Evolutionary conservation across 2,113 vertebrate species (phyloP), one percentile per base, ranked within the genome.

Genomic region (Plestiodon gilberti): DNA sequence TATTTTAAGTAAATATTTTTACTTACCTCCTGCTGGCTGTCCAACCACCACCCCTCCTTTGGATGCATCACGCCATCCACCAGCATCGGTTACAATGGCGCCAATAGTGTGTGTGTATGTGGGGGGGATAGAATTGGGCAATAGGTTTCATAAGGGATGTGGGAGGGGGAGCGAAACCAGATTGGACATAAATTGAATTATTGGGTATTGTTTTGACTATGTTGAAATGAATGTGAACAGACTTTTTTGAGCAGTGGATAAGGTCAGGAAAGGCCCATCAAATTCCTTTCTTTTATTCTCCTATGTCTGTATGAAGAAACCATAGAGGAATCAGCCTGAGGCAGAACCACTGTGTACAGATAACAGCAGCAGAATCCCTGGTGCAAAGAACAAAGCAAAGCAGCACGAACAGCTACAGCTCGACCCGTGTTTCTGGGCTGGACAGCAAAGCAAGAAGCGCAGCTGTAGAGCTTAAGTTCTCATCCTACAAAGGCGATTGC

Each of bases 221-320:
- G 17, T 67, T 52, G 62, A 81, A 40, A 67, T 18, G 20, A 81
- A 67, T 67, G 30, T 81, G 61, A 28, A 67, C 52, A 30, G 33
- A 35, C n/a, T 33, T 38, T 55, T n/a, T 48, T 33, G 23, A 55
- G 28, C 43, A 28, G 48, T 55, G 20, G 28, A 59, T 11, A 61
- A n/a, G 38, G 25, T 13, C 69, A 17, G 14, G 35, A 33, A 70
- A 40, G 59, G 59, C n/a, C 67, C 1, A 1, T 10, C 10, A 67
- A n/a, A 77, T 88, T 67, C 80, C 82, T 23, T 28, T 86, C 82
- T 28, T 2, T 1, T 33, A 48, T 82, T 78, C 13, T 86, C 40
- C 40, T 76, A 2, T 75, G 5, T 83, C 91, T 91, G 83, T 75
- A n/a, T 85, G 1, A 6, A 38, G 33, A 75, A 75, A 61, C 61